Conservation (phyloP, 2,888 invertebrate species). For the Tortricodes alternella region DNA sequence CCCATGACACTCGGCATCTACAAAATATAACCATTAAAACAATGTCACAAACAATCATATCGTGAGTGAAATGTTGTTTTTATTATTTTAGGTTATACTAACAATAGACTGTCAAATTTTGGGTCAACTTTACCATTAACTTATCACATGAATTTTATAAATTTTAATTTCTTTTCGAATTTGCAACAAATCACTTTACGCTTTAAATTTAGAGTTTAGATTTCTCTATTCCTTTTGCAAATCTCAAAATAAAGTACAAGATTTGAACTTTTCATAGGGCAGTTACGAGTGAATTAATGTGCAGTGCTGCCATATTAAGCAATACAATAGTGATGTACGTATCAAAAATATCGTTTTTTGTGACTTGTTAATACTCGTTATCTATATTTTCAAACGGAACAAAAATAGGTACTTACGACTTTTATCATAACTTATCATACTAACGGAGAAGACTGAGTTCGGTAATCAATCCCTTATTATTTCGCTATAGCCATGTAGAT, state of each 20-base stretch:
- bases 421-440: too few relatives aligned
- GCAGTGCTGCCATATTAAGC: slow-evolving; percentile 1
- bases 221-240: not conserved
- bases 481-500: too few relatives aligned
- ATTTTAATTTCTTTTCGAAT: not conserved
- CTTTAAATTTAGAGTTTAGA: not conserved
- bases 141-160: slow-evolving; percentile 5
- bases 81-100: slow-evolving; percentile 19
- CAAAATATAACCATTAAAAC: slow-evolving; percentile 43
- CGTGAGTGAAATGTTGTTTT: slow-evolving; percentile 2
- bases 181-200: not conserved
- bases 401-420: too few relatives aligned
- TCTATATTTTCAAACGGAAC: too few relatives aligned
- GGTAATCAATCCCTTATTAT: too few relatives aligned
- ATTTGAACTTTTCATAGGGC: slow-evolving; percentile 14
- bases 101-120: slow-evolving; percentile 15
- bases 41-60: slow-evolving; percentile 39
- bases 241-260: not conserved
- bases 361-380: too few relatives aligned
- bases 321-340: not conserved
- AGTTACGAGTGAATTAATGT: slow-evolving; percentile 3
- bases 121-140: slow-evolving; percentile 21
- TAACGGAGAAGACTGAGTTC: too few relatives aligned
- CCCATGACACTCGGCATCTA: slow-evolving; percentile 72
- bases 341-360: not conserved